Evolutionary conservation across 1,140 invertebrate genomes (phyloP).

Genomic region (Drosophila nikananu): DNA sequence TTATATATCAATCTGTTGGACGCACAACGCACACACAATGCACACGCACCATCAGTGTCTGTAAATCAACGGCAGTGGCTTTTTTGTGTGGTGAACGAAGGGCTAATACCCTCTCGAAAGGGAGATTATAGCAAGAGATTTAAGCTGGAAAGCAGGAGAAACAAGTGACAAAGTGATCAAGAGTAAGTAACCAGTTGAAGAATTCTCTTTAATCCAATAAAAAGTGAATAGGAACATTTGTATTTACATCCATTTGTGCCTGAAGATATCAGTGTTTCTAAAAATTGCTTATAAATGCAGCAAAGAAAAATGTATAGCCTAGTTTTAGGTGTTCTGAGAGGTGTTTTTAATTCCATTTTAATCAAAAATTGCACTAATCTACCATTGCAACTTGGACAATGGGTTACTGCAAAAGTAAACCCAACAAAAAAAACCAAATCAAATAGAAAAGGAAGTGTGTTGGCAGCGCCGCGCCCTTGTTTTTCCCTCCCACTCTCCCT

Average conservation of each 20-base stretch:
- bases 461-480: constrained; percentile 14
- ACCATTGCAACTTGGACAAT: neutral
- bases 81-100: neutral
- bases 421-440: constrained; percentile 22
- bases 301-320: neutral
- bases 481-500: neutral
- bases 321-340: too few relatives aligned
- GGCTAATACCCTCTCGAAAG: neutral
- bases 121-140: neutral
- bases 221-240: neutral
- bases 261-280: neutral
- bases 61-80: constrained; percentile 66
- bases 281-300: neutral
- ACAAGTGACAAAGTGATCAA: neutral
- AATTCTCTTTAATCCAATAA: too few relatives aligned
- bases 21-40: constrained; percentile 28
- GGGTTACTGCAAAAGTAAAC: constrained; percentile 6
- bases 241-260: too few relatives aligned
- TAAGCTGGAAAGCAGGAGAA: neutral
- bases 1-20: constrained; percentile 68
- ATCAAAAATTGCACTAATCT: neutral
- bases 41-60: constrained; percentile 61
- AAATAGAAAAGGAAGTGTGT: constrained; percentile 34
- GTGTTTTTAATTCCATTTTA: neutral
- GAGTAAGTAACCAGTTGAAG: neutral